Evolutionary conservation across 2,113 vertebrate species (phyloP), one percentile per base, ranked within the genome.

Genomic region (Cyanocitta stelleri): DNA sequence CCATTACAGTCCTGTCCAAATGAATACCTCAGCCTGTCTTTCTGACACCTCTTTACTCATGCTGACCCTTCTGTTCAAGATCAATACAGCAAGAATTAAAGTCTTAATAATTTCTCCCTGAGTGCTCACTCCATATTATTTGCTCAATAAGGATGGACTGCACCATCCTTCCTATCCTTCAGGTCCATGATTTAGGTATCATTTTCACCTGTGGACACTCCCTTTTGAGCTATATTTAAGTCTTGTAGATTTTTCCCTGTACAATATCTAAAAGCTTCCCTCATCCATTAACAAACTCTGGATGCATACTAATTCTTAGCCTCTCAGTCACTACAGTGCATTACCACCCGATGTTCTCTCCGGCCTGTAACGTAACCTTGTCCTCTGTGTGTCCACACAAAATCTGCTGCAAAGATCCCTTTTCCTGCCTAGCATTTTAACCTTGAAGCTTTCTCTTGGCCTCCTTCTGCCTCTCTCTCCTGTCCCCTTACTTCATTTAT

Each of bases 11-110:
- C 26, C 54, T 80, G 49, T 66, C 75, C 75, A 92, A 97, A 88
- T 46, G 63, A 96, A 82, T 58, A 91, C 43, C 37, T 90, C 82
- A 91, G 58, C 82, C 75, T 85, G 75, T 73, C 58, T 83, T 62
- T 75, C 82, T 83, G 79, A 88, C 75, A 92, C 88, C 69, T 93
- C 76, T 87, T 90, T 80, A 92, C 37, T 82, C 46, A 67, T 51
- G 54, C 63, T 69, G 82, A 94, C 59, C 90, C 82, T 88, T 79
- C 95, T 88, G 82, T 58, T 93, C 49, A 69, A 88, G 72, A 94
- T 92, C 90, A 94, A 94, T 95, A 93, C 14, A 7, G 59, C 82
- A 94, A 93, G 83, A 93, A 96, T 92, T 96, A 88, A 95, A 93
- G 71, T 87, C 90, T 90, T 90, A 90, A 93, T 94, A 94, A 95